Evolutionary conservation across 2,113 vertebrate species (phyloP).

Genomic region (Peromyscus polionotus): DNA sequence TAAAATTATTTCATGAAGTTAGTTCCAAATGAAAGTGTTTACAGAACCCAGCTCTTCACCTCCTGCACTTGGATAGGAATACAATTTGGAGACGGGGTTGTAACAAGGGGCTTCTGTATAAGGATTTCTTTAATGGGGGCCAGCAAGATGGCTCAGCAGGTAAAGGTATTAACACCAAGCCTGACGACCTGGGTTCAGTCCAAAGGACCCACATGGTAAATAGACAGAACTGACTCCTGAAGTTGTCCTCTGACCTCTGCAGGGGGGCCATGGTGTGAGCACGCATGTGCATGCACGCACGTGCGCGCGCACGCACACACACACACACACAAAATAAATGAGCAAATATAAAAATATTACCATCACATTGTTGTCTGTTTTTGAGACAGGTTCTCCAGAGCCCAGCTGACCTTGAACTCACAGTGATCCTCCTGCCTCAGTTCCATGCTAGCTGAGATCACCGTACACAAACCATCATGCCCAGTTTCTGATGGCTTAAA

Average conservation of each 20-base stretch:
- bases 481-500: neutral
- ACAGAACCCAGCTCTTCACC: neutral
- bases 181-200: neutral
- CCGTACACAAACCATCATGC: neutral
- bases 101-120: neutral
- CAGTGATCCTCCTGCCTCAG: neutral
- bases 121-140: neutral
- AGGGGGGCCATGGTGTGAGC: neutral
- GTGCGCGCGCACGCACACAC: rapidly evolving
- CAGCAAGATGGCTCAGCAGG: neutral
- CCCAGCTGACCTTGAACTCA: neutral
- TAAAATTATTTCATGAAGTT: neutral
- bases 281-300: rapidly evolving
- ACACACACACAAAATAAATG: too few relatives aligned
- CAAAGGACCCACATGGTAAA: neutral
- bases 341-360: neutral
- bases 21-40: neutral
- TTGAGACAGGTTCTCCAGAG: neutral
- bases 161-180: neutral
- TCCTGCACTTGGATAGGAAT: neutral
- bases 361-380: neutral
- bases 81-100: neutral
- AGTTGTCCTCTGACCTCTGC: neutral
- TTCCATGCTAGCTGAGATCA: neutral
- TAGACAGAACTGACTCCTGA: neutral